Percentiles rank a stretch among this genome's conserved stretches.
These are phyloP conservation scores for Paraescarpia echinospica DNA, from an alignment of 1,140 invertebrate genomes.

Conservation along the genomic window DNA sequence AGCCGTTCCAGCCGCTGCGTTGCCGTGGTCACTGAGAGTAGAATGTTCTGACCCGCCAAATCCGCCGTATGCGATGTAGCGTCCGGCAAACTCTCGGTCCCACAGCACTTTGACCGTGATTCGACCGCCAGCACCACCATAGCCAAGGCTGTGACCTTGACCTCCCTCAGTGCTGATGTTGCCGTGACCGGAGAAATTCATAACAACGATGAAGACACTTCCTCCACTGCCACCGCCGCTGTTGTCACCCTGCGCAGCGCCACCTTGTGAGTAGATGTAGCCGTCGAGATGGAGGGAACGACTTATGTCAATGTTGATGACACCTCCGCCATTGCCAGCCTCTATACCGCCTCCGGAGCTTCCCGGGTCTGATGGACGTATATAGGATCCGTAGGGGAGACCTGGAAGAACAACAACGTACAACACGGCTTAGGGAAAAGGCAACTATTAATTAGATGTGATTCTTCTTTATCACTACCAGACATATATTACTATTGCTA, in stretches of 20 bases:
- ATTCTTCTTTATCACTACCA: neutral
- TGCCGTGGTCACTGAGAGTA: constrained; percentile 25
- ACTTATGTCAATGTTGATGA: constrained; percentile 39
- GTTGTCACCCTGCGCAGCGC: constrained; percentile 29
- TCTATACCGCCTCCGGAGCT: constrained; percentile 36
- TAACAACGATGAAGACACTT: constrained; percentile 38
- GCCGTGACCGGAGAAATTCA: constrained; percentile 46
- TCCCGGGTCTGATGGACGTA: constrained; percentile 38
- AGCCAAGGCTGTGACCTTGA: constrained; percentile 32
- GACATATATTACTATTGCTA: neutral
- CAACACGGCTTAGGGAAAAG: neutral
- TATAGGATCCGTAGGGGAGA: constrained; percentile 40
- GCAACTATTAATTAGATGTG: too few species aligned
- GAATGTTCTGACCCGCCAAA: constrained; percentile 13
- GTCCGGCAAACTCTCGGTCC: constrained; percentile 40
- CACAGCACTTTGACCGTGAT: constrained; percentile 40
- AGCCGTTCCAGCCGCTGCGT: constrained; percentile 42
- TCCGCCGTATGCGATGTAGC: constrained; percentile 38
- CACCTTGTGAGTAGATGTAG: constrained; percentile 35
- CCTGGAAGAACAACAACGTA: constrained; percentile 30
- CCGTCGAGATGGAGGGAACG: constrained; percentile 41
- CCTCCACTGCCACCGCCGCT: constrained; percentile 47
- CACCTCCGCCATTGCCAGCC: constrained; percentile 39
- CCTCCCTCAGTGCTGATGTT: constrained; percentile 37
- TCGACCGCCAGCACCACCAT: constrained; percentile 43